These are phyloP conservation scores for Notothenia coriiceps DNA, from an alignment of 2,113 vertebrate species.

Conservation along the genomic window DNA sequence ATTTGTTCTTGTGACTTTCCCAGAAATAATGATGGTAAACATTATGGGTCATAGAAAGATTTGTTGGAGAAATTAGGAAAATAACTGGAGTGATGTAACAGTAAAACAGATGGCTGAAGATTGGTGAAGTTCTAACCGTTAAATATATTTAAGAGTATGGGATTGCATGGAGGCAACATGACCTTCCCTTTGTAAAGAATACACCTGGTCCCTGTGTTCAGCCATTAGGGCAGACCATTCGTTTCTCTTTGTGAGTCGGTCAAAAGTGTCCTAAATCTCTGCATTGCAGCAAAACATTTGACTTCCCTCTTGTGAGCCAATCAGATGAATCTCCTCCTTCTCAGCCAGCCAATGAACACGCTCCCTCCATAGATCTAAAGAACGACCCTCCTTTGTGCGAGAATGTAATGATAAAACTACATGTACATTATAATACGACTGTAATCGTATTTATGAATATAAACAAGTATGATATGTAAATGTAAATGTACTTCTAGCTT, in stretches of 20 bases:
- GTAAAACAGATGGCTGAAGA: neutral
- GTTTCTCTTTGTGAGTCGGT: neutral
- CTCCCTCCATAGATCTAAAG: constrained; percentile 42
- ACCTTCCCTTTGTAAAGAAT: too few species aligned
- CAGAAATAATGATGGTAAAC: neutral
- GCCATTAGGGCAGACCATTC: neutral
- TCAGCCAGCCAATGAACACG: constrained; percentile 8
- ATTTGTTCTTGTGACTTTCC: neutral
- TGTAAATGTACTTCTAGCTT: constrained; percentile 81
- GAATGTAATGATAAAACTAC: constrained; percentile 61
- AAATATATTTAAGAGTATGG: neutral
- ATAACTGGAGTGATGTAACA: neutral
- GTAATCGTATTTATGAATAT: constrained; percentile 77
- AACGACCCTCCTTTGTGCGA: constrained; percentile 45
- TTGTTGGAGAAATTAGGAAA: neutral
- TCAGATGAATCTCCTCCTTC: constrained; percentile 31
- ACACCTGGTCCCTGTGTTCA: too few species aligned
- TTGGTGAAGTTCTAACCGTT: neutral
- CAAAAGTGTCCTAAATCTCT: neutral
- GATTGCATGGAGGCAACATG: neutral
- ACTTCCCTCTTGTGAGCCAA: constrained; percentile 21
- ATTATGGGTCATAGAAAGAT: neutral
- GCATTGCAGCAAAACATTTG: constrained; percentile 2
- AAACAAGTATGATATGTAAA: constrained; percentile 76
- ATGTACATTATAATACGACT: constrained; percentile 76